Evolutionary conservation across 1,140 invertebrate species (phyloP), one percentile per base, ranked within the genome.

Genomic region (Drosophila oshimai): DNA sequence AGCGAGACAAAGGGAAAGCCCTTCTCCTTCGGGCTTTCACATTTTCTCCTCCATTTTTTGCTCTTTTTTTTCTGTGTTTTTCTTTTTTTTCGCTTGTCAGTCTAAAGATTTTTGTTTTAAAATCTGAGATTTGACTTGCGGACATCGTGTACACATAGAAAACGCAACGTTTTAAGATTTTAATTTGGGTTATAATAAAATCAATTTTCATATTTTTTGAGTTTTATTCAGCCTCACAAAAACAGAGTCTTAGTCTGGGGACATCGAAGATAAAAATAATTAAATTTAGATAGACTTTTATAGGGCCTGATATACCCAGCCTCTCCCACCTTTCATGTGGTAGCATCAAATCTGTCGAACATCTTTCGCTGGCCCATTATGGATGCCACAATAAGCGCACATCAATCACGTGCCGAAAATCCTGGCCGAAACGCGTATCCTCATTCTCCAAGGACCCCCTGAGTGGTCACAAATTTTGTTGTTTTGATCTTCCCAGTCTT

Each of bases 351-450:
- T 64, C 42, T 39, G 61, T 39, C 42, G 33, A 65, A 64, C 58
- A 50, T 64, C 34, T 41, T 41, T 50, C n/a, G 17, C 15, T 39
- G 18, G 6, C 42, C 57, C 61, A 65, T 65, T 65, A 49, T 28
- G 58, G 26, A 37, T 12, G 44, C 61, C 61, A 41, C 58, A 65
- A 65, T 65, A 26, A 17, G 36, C 65, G 46, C 37, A 75, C 80
- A 86, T 84, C 80, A 84, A 84, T 84, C 80, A 84, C 80, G 65
- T 86, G 24, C 58, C 57, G 42, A 49, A n/a, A n/a, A 20, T 64
- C 26, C 42, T 49, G 33, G 17, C 33, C 37, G 24, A 18, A 45
- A 41, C 13, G 57, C 36, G 17, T 55, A 39, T 15, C 18, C 34
- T 31, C 20, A 39, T 15, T 13, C 34, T 31, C 20, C 34, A 15